Evolutionary conservation across 2,113 vertebrate genomes (phyloP), one percentile per base, ranked within the genome.

Genomic region (Lagopus muta): DNA sequence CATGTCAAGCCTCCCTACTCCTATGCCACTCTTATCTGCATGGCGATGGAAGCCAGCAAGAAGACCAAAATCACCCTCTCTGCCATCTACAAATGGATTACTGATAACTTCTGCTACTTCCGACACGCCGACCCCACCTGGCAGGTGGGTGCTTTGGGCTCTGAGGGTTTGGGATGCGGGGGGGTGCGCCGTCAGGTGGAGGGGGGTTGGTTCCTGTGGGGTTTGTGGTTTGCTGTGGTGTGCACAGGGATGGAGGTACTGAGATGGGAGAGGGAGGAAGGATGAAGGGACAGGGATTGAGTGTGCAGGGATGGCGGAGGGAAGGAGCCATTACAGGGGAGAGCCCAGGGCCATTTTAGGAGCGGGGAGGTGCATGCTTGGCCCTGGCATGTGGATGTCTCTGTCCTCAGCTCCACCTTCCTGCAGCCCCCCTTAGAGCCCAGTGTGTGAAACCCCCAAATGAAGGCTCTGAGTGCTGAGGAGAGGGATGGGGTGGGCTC

Each of bases 31-130:
- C 98, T 99, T 74, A 99, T 99, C 97, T 99, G 98, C 97, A 99
- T 99, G 99, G 98, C 99, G 36, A 99, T 99, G 99, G 98, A 99
- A 93, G 98, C 98, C 91, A 99, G 98, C 96, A 97, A 98, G 79
- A 98, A 98, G 97, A 98, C 96, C 95, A 99, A 99, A 97, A 99
- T 99, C 97, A 99, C 99, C 0, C 98, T 99, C 57, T 98, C 99
- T 6, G 98, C 98, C 97, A 99, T 99, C 98, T 99, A 99, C 97
- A 98, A 98, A 83, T 99, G 99, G 99, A 99, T 99, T 97, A 99
- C 98, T 0, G 99, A 99, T 93, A 99, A 99, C 97, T 99, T 99
- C 98, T 99, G 99, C 97, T 99, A 99, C 97, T 99, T 99, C 97
- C 95, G 98, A 50, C 98, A 99, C 0, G 99, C 99, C 0, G 99